These are phyloP conservation scores for Notoglanidium macrostoma DNA, from an alignment of 2,797 vertebrate species.

Conservation along the genomic window DNA sequence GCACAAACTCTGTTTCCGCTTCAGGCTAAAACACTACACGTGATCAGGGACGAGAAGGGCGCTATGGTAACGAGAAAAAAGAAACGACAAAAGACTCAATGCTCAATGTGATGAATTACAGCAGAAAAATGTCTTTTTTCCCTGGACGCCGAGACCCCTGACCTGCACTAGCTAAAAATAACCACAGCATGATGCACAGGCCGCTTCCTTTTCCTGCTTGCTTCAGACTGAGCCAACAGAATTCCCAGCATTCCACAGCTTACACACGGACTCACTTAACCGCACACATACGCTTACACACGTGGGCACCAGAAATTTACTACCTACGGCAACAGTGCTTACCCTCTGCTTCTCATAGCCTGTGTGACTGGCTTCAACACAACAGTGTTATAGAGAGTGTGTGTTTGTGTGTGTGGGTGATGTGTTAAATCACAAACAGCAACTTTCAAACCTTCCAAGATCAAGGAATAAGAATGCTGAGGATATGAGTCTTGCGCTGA, in stretches of 20 bases:
- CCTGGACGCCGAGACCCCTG: conserved; percentile 68
- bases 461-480: background rate
- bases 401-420: background rate
- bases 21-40: conserved; percentile 5
- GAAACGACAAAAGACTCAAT: conserved; percentile 56
- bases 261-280: conserved; percentile 33
- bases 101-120: conserved; percentile 59
- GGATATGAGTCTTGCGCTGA: background rate
- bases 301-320: conserved; percentile 33
- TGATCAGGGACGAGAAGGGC: conserved; percentile 23
- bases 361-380: conserved; percentile 36
- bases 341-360: conserved; percentile 33
- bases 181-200: conserved; percentile 64
- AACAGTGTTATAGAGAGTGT: conserved; percentile 15
- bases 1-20: background rate
- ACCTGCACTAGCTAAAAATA: conserved; percentile 81
- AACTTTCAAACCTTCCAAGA: background rate
- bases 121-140: conserved; percentile 63
- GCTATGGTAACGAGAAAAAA: conserved; percentile 42
- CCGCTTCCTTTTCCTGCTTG: conserved; percentile 73
- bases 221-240: conserved; percentile 67
- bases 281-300: conserved; percentile 1
- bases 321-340: conserved; percentile 46
- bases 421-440: conserved; percentile 18
- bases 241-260: conserved; percentile 53